phyloP scores from a whole-genome alignment of 2,888 invertebrate genomes.

The Lapara coniferarum region DNA sequence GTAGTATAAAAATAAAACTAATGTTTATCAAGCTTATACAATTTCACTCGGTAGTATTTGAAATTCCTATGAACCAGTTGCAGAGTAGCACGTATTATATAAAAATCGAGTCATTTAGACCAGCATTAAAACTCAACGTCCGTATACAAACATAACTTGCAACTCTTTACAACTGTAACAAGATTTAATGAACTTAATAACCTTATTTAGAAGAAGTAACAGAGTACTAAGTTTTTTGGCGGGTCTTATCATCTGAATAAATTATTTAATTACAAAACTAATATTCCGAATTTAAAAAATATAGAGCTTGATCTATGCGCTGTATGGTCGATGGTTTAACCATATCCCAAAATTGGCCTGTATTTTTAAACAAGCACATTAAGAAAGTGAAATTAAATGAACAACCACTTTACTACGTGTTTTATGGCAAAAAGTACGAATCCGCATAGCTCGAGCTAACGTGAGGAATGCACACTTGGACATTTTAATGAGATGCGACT shows the following conservation, averaged over 20 bases:
- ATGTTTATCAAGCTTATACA: background rate
- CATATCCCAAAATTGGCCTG: too few relatives aligned
- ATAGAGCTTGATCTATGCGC: too few relatives aligned
- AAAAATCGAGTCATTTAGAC: background rate
- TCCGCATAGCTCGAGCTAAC: conserved; percentile 40
- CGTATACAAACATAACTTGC: background rate
- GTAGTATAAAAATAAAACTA: background rate
- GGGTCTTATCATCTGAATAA: too few relatives aligned
- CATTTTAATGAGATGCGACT: conserved; percentile 44
- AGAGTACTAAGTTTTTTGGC: too few relatives aligned
- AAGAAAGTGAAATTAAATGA: conserved; percentile 13
- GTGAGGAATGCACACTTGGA: conserved; percentile 46
- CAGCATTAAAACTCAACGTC: background rate
- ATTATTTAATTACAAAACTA: too few relatives aligned
- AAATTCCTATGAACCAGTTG: background rate
- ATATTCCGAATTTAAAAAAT: too few relatives aligned
- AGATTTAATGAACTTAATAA: background rate
- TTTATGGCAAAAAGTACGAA: conserved; percentile 7
- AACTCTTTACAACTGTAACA: background rate
- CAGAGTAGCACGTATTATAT: background rate
- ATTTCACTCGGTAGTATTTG: background rate
- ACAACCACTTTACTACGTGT: background rate
- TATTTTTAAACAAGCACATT: too few relatives aligned
- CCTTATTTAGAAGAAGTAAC: background rate
- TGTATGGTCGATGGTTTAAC: too few relatives aligned